Evolutionary conservation across 2,888 invertebrate species (phyloP), one percentile per base, ranked within the genome.

Genomic region (Phengaris arion): DNA sequence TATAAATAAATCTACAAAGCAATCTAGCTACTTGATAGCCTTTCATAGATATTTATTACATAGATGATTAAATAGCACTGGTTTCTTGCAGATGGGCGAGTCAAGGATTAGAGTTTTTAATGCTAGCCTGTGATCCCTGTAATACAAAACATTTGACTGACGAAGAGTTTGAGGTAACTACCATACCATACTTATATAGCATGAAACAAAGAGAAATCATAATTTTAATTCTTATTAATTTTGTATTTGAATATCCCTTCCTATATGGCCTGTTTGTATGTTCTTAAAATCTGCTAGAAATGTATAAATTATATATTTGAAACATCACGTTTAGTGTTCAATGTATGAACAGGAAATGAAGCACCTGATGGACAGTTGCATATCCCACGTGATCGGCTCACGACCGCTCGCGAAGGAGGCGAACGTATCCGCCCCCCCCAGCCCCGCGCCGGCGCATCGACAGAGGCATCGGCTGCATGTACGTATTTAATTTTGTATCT

Each of bases 81-180:
- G 0, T 59, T 57, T 46, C 15, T 73, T 45, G 13, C 82, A 94
- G 98, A 84, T 98, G 98, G 98, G 98, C 98, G 4, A 96, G 96
- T 84, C 97, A 97, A 85, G 98, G 98, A 0, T 86, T 98, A 75
- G 98, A 98, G 83, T 98, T 98, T 87, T 93, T 98, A 1, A 96
- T 97, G 87, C 94, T 96, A 68, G 97, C 97, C 0, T 98, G 97
- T 84, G 97, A 98, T 83, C 97, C 98, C 0, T 95, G 96, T 80
- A 96, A 97, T 82, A 97, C 98, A 0, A 95, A 95, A 79, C 95
- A 96, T 85, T 91, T 98, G 69, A 95, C 95, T 35, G 97, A 98
- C 68, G 94, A 94, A 46, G 96, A 98, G 83, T 98, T 98, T 86
- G 96, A 97, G 88, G 96, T 95, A 84, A 82, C 77, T 75, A 48